These are phyloP conservation scores for Camponotus pennsylvanicus DNA, from an alignment of 1,140 invertebrate species.

Conservation along the genomic window DNA sequence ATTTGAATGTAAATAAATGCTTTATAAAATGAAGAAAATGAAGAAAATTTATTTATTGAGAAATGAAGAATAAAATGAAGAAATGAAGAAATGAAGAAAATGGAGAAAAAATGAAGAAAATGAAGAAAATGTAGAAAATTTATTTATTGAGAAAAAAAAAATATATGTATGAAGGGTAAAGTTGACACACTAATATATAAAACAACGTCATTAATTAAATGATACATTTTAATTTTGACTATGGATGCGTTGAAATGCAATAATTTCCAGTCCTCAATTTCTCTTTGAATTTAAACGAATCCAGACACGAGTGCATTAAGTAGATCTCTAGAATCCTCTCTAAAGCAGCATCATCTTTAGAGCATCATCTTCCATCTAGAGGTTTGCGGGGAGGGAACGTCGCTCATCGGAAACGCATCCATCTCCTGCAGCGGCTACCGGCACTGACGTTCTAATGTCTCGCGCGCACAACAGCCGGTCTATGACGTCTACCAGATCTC, in stretches of 20 bases:
- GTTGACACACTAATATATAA: neutral
- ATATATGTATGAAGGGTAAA: neutral
- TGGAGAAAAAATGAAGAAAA: too few species aligned
- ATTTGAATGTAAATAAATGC: slow-evolving; percentile 1
- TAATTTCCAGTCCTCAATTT: neutral
- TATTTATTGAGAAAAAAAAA: neutral
- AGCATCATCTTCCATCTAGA: neutral
- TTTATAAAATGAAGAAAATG: neutral
- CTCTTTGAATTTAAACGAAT: neutral
- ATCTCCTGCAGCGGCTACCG: slow-evolving; percentile 64
- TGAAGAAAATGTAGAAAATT: neutral
- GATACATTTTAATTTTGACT: neutral
- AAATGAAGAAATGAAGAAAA: neutral
- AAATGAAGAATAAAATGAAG: too few species aligned
- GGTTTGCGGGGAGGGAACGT: neutral
- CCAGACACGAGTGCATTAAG: neutral
- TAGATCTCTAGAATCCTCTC: neutral
- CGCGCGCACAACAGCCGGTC: slow-evolving; percentile 70
- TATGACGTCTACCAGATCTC: slow-evolving; percentile 75
- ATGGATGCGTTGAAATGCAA: neutral
- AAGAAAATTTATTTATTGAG: too few species aligned
- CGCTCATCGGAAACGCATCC: slow-evolving; percentile 48
- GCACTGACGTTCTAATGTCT: slow-evolving; percentile 68
- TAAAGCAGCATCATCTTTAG: slow-evolving; percentile 30
- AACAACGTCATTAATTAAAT: slow-evolving; percentile 7